A percentile compares a stretch with the other conserved stretches of the same genome.
phyloP scores from a whole-genome alignment of 92 coral and sea anemone species.

The Porites evermanni region DNA sequence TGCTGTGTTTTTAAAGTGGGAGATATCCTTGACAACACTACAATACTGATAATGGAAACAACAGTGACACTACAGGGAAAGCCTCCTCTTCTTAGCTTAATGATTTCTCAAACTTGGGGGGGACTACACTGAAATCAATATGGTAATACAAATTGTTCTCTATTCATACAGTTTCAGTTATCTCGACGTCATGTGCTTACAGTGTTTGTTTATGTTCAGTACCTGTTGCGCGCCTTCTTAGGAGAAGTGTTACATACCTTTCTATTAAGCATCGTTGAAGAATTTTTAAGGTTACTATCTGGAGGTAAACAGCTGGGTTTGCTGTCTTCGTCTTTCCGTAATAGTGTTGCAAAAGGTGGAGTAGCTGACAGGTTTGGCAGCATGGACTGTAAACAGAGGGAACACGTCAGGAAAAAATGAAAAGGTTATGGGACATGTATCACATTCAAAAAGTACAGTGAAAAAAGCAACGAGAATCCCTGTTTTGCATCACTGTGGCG shows the following conservation, averaged over 20 bases:
- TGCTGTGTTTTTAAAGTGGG: not conserved
- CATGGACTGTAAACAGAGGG: conserved; percentile 39
- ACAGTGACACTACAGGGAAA: no score
- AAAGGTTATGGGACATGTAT: not conserved
- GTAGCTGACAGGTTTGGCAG: conserved; percentile 88
- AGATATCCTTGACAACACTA: not conserved
- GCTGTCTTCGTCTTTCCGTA: conserved; percentile 54
- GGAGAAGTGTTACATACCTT: conserved; percentile 29
- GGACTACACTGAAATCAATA: no score
- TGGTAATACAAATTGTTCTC: no score
- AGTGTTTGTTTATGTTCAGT: no score
- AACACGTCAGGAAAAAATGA: not conserved
- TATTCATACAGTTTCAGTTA: no score
- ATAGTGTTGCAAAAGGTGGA: conserved; percentile 93
- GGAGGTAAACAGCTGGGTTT: conserved; percentile 30
- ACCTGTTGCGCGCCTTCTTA: no score
- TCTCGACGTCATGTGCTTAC: no score
- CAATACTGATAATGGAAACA: not conserved
- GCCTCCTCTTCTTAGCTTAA: no score
- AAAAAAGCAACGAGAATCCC: not conserved
- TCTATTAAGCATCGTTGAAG: conserved; percentile 20
- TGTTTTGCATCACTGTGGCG: not conserved
- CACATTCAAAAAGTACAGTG: not conserved
- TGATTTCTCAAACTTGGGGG: no score
- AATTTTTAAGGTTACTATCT: conserved; percentile 23